Conservation (phyloP, 2,888 invertebrate genomes). For the Megamerina dolium region DNA sequence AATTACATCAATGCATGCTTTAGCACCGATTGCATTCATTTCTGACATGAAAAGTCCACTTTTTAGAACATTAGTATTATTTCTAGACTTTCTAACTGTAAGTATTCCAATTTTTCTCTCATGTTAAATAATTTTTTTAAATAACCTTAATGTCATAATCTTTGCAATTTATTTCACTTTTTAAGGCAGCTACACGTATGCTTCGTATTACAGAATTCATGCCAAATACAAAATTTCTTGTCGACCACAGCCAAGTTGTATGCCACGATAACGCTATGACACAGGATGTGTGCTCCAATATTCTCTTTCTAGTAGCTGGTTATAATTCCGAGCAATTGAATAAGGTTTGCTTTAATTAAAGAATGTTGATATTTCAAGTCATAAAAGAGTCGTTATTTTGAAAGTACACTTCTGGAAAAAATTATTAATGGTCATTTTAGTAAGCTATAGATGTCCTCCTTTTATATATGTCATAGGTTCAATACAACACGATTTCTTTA, state of each 20-base stretch:
- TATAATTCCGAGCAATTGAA: slow-evolving; percentile 56
- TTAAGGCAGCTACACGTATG: slow-evolving; percentile 44
- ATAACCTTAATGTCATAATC: background rate
- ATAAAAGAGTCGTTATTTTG: too few relatives aligned
- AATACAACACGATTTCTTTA: too few relatives aligned
- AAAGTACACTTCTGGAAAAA: too few relatives aligned
- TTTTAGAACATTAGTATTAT: slow-evolving; percentile 43
- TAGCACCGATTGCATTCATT: slow-evolving; percentile 58
- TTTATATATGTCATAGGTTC: too few relatives aligned
- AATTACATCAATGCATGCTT: slow-evolving; percentile 52
- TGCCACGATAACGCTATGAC: slow-evolving; percentile 52
- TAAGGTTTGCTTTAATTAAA: slow-evolving; percentile 44
- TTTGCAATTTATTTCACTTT: background rate
- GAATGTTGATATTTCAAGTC: too few relatives aligned
- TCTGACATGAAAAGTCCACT: slow-evolving; percentile 50
- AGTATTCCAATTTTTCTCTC: too few relatives aligned
- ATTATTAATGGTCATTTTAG: too few relatives aligned
- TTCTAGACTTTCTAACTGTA: slow-evolving; percentile 45
- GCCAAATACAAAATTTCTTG: slow-evolving; percentile 47
- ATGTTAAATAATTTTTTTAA: background rate
- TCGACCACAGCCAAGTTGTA: slow-evolving; percentile 46
- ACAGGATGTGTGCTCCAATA: slow-evolving; percentile 55
- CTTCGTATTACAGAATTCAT: slow-evolving; percentile 47
- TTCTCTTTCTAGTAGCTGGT: slow-evolving; percentile 59
- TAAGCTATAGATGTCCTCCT: too few relatives aligned